Evolutionary conservation across 1,140 invertebrate genomes (phyloP), one percentile per base, ranked within the genome.

Genomic region (Micrasema minimum): DNA sequence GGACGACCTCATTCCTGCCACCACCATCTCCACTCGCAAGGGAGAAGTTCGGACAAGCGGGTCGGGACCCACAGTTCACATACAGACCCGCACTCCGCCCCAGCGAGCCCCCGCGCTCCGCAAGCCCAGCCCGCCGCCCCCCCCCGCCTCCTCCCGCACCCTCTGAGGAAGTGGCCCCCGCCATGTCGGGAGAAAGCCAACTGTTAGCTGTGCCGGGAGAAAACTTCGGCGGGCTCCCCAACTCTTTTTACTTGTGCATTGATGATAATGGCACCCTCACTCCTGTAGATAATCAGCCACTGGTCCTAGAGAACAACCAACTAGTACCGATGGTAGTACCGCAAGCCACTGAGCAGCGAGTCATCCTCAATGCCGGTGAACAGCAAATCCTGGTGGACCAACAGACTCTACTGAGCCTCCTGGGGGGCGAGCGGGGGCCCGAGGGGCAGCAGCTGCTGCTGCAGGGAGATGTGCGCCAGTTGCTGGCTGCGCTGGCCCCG

Each of bases 201-300:
- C 81, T 92, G 77, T 82, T 91, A 80, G 90, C 90, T 64, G 79
- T 92, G 65, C 88, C 89, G 37, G 86, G 87, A 71, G 89, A 90
- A 77, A 87, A 87, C 74, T 86, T 87, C 43, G 89, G 90, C 48
- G 89, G 88, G 0, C 87, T 87, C 6, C 81, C 85, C 0, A 86
- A 89, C 48, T 87, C 88, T 0, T 91, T 80, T 82, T 90, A 81
- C 74, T 88, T 79, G 77, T 91, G 69, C 26, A 83, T 90, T 1
- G 89, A 91, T 77, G 89, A 91, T 70, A 87, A 90, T 66, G 90
- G 91, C 43, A 88, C 89, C 61, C 86, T 90, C 35, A 89, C 88
- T 43, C 88, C 90, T 6, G 82, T 92, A 4, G 90, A 92, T 77
- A 91, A 91, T 69, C 89, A 90, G 69, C 85, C 89, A 0, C 78